These are phyloP conservation scores for Xiphophorus hellerii DNA, from an alignment of 2,113 vertebrate species.

Conservation along the genomic window DNA sequence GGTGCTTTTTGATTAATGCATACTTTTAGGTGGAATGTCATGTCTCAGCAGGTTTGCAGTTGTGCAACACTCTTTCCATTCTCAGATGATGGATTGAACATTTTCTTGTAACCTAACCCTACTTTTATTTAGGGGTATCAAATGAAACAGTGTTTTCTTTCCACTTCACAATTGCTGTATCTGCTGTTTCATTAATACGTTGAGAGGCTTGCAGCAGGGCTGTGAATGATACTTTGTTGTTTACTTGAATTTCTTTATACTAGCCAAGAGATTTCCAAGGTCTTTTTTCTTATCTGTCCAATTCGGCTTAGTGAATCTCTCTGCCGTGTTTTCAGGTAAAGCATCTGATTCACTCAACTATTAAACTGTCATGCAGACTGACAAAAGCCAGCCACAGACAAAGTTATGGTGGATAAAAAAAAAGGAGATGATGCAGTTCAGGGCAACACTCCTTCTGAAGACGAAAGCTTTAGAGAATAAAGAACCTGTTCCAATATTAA, in stretches of 20 bases:
- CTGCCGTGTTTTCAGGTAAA: not conserved
- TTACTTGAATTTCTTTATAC: not conserved
- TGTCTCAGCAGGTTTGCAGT: too few relatives aligned
- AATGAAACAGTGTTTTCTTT: too few relatives aligned
- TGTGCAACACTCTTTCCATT: too few relatives aligned
- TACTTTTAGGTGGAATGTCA: too few relatives aligned
- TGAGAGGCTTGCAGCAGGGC: too few relatives aligned
- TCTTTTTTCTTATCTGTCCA: not conserved
- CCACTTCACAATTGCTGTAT: too few relatives aligned
- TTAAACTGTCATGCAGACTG: conserved; percentile 17
- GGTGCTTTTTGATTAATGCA: too few relatives aligned
- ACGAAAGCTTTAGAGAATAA: conserved; percentile 24
- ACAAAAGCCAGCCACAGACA: conserved; percentile 29
- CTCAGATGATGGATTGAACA: too few relatives aligned
- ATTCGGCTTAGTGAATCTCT: not conserved
- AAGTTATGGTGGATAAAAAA: conserved; percentile 7
- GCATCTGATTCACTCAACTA: not conserved
- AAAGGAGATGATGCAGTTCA: conserved; percentile 16
- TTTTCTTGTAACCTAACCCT: too few relatives aligned
- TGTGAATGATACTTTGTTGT: too few relatives aligned
- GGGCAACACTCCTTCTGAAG: conserved; percentile 14
- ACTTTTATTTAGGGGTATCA: not conserved
- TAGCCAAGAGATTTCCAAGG: not conserved
- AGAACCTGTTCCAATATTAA: conserved; percentile 19
- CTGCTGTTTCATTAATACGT: too few relatives aligned